Evolutionary conservation across 1,140 invertebrate species (phyloP), one percentile per base, ranked within the genome.

Genomic region (Caenorhabditis brenneri): DNA sequence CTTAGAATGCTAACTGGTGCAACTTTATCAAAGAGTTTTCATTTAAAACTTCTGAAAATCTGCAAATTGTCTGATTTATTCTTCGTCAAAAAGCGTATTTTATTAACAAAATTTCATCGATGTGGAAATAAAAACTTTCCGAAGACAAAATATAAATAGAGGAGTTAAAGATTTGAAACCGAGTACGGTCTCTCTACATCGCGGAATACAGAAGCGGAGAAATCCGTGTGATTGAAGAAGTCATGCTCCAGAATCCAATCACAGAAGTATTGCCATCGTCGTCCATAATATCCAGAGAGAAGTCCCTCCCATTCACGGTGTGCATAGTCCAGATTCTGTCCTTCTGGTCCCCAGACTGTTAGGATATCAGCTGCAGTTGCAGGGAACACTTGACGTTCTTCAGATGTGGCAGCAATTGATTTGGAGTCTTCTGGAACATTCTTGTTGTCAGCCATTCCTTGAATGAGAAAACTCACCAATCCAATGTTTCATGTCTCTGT

Each of bases 231-330:
- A 53, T 85, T 85, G 42, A 42, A 48, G 27, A 60, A 24, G 27
- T 81, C 84, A 12, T 33, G 33, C 36, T 58, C 33, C n/a, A 55
- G 55, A 31, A 85, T 74, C 60, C 60, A 81, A 46, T 60, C 58
- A 79, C 84, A 85, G 42, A 85, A 74, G 80, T 60, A 81, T 55
- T 65, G 39, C 84, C 84, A 85, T 16, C 84, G 79, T 10, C 53
- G 55, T 27, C 81, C 80, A 79, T 85, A 85, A 31, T 85, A 85
- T 42, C 60, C 46, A 4, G 42, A 53, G 31, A 85, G 31, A 49
- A 85, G 84, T 19, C 80, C 84, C 16, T 29, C 36, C 84, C 84
- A 85, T 22, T 65, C 81, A 36, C 80, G 79, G 36, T 81, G 79
- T 6, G 84, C 84, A 58, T 85, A 85, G 36, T 85, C 84, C 9